Base-by-base conservation (phyloP, 2,888 invertebrate genomes). In the Cosmorhoe ocellata region DNA sequence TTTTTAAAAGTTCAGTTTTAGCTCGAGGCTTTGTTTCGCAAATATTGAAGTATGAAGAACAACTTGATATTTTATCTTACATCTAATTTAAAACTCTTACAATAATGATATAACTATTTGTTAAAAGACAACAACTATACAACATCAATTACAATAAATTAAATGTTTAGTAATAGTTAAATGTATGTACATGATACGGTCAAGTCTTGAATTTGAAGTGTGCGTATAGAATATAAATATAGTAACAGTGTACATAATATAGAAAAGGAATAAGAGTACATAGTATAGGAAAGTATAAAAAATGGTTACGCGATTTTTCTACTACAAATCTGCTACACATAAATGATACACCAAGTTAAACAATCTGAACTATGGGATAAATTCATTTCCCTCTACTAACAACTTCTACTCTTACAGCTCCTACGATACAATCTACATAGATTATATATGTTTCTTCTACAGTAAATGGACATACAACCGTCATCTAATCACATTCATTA, bases 391-490 rank as follows among this genome's bases (percentile, higher is more conserved):
- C 51, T 18, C 59, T 61, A 61, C 55, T 39, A 41, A 41, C 38
- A 61, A 59, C 59, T 63, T 63, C 69, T 60, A 65, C 22, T 36
- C 52, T 57, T 52, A 56, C 47, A 14, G 52, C 30, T 12, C 36
- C 44, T 65, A 76, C 40, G n/a, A 30, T 37, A 52, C 42, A 52
- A 43, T 47, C 47, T 48, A 79, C 75, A 75, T 72, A 70, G 69
- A 74, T 73, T 72, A 63, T 71, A 66, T 64, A 70, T 72, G 66
- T 66, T 66, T 61, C 62, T 55, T 64, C 89, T 89, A 89, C 85
- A 76, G 78, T 89, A 89, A 87, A 88, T 89, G 89, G 89, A 89
- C 89, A 86, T 81, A 85, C 78, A 87, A 84, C 84, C 79, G 72
- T 77, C 67, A 58, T 61, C 76, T 83, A 82, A 72, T 79, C 79